Evolutionary conservation across 2,113 vertebrate species (phyloP).

Genomic region (Lagopus muta): DNA sequence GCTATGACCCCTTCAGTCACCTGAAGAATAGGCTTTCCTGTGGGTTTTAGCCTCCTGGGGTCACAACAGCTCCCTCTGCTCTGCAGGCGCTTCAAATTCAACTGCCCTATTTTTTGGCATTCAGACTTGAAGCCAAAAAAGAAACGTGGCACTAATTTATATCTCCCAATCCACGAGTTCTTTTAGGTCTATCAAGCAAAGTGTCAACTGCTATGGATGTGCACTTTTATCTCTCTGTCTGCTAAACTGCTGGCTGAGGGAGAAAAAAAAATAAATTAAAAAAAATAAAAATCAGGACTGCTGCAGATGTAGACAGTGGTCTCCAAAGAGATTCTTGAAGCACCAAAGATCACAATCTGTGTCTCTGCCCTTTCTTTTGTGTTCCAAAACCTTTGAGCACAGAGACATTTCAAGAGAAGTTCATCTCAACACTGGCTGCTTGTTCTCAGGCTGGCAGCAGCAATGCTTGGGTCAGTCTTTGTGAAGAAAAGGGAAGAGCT

Average conservation of each 20-base stretch:
- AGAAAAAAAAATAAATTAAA: background rate
- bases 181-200: background rate
- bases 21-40: constrained; percentile 1
- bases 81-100: background rate
- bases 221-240: background rate
- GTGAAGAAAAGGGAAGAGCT: background rate
- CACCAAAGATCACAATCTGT: background rate
- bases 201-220: background rate
- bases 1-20: background rate
- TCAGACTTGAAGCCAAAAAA: fast-evolving
- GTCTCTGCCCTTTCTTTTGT: background rate
- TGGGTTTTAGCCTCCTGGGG: background rate
- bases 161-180: background rate
- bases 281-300: background rate
- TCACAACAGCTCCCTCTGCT: background rate
- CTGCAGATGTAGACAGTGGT: background rate
- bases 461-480: background rate
- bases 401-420: background rate
- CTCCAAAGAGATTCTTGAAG: background rate
- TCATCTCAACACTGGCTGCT: background rate
- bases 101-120: background rate
- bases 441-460: background rate
- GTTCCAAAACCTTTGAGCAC: background rate
- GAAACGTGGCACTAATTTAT: background rate
- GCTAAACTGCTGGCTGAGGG: background rate